Base-by-base conservation (phyloP, 2,113 vertebrate species). In the Dasypus novemcinctus region DNA sequence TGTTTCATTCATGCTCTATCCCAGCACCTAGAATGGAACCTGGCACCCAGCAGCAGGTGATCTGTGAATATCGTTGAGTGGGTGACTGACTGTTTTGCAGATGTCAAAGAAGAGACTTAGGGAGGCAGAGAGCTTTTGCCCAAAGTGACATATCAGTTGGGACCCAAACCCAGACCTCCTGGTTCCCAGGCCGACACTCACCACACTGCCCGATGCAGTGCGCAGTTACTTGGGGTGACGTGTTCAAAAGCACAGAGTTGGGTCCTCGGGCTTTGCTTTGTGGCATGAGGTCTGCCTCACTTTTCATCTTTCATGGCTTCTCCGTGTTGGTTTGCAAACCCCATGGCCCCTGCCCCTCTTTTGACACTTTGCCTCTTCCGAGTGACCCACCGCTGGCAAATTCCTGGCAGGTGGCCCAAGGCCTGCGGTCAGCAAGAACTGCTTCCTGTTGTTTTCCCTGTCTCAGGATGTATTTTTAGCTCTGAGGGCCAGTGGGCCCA, bases 381-480 rank as follows among this genome's bases (percentile, higher is more conserved):
- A 90, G n/a, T 74, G 69, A 69, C 43, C 95, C 0, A 0, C 69
- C 90, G 79, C 68, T 78, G 57, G 93, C 91, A 91, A 95, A 85
- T 0, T 0, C 88, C 88, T 97, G 95, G 96, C 97, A 96, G 96
- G 95, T 12, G 4, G 91, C 95, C 72, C 81, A 52, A 95, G 96
- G 87, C 27, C 92, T 97, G 95, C 88, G 93, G 94, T 97, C 95
- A 91, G 96, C 97, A 97, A 96, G 95, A 96, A 96, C 86, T 79
- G 76, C 79, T 98, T 98, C 98, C 97, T 97, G 94, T 96, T 86
- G 59, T 87, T 96, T 98, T 98, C 97, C 97, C 82, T n/a, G n/a
- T 69, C n/a, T 86, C 85, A 95, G 92, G 90, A 87, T 86, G 36
- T 98, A 97, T 97, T 97, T 98, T 98, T 97, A 98, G 97, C 96